These are phyloP conservation scores for Nansenia antarctica DNA, from an alignment of 2,113 vertebrate species.

Conservation along the genomic window DNA sequence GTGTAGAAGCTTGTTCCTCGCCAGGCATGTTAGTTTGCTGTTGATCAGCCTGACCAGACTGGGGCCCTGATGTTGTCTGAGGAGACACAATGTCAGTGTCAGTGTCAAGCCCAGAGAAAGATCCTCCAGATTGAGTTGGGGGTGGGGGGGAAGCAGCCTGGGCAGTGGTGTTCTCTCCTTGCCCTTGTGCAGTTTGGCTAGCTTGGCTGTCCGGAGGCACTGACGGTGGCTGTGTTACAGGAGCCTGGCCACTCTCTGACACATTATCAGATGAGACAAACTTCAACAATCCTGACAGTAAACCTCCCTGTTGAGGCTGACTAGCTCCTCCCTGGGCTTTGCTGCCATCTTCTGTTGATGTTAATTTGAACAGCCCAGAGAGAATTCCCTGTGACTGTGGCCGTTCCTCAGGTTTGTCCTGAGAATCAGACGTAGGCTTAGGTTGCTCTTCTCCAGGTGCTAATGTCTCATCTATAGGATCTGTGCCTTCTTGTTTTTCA, in stretches of 20 bases:
- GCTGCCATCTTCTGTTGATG: conserved; percentile 69
- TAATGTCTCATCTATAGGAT: neutral
- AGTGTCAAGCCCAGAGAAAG: conserved; percentile 70
- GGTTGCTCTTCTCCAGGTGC: conserved; percentile 11
- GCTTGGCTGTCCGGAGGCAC: conserved; percentile 18
- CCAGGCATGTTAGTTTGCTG: conserved; percentile 21
- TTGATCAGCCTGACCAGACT: conserved; percentile 22
- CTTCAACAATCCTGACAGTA: conserved; percentile 76
- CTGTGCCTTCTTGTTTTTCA: conserved; percentile 21
- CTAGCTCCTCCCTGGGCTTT: conserved; percentile 42
- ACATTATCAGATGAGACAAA: conserved; percentile 61
- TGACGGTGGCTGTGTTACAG: conserved; percentile 41
- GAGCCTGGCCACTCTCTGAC: conserved; percentile 17
- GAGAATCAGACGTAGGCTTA: neutral
- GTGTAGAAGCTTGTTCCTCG: conserved; percentile 14
- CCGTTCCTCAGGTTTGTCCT: conserved; percentile 31
- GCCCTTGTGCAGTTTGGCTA: conserved; percentile 28
- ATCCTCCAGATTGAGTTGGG: conserved; percentile 32
- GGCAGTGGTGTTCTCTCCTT: conserved; percentile 34
- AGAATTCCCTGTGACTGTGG: conserved; percentile 57
- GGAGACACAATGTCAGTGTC: conserved; percentile 59
- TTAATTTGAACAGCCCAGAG: conserved; percentile 69
- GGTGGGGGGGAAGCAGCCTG: conserved; percentile 33
- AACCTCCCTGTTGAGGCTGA: conserved; percentile 62
- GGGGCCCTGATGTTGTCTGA: conserved; percentile 31